These are phyloP conservation scores for Agrochola lota DNA, from an alignment of 2,888 invertebrate species.

Conservation along the genomic window DNA sequence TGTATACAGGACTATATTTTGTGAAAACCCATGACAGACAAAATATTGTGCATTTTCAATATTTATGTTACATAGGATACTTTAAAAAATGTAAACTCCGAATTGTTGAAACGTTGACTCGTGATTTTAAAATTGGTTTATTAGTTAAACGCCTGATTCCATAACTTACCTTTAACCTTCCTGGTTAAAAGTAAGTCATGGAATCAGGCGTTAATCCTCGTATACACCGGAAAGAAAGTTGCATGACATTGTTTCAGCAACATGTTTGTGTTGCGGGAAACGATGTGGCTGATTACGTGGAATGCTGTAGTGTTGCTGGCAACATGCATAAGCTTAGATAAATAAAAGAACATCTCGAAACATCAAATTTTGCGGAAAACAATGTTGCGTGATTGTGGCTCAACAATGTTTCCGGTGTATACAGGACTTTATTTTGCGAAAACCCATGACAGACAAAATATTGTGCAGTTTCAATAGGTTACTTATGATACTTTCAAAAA, in stretches of 20 bases:
- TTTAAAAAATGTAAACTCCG: not conserved
- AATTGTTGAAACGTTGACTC: too few species aligned
- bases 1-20: not conserved
- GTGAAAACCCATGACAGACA: not conserved
- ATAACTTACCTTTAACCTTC: too few species aligned
- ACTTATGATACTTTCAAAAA: too few species aligned
- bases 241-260: not conserved
- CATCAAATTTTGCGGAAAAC: not conserved
- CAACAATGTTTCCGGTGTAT: not conserved
- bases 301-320: not conserved
- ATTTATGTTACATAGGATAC: not conserved
- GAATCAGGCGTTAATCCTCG: not conserved
- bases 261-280: not conserved
- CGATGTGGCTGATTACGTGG: not conserved
- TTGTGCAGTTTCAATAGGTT: too few species aligned
- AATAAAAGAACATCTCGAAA: not conserved
- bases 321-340: not conserved
- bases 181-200: conserved; percentile 20
- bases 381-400: not conserved
- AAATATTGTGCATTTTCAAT: conserved; percentile 5
- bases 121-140: too few species aligned
- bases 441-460: not conserved
- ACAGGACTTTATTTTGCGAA: not conserved
- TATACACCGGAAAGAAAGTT: conserved; percentile 2
- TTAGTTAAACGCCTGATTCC: too few species aligned